Evolutionary conservation across 2,888 invertebrate species (phyloP), one percentile per base, ranked within the genome.

Genomic region (Caenorhabditis sp.): DNA sequence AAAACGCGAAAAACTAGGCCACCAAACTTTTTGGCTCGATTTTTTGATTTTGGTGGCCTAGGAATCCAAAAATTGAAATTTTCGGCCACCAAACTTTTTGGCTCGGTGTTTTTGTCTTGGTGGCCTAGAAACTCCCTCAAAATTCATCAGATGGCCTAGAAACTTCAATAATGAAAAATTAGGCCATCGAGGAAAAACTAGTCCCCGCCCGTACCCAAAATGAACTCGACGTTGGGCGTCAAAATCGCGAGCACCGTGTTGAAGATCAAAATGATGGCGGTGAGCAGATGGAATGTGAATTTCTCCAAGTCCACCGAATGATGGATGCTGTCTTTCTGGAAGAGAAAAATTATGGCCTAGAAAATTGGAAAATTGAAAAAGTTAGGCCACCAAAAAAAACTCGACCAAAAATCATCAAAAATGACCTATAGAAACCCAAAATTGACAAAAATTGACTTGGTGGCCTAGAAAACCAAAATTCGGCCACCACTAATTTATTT

Each of bases 171-270:
- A 35, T 35, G 31, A 35, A 35, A 35, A 8, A 35, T 8, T 35
- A 35, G 31, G 4, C 31, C 31, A 4, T 35, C 31, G 8, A 35
- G 4, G 8, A 35, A 38, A 38, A 38, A 38, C 47, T 7, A 47
- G 47, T 19, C 19, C 47, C 19, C 16, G n/a, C n/a, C n/a, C n/a
- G n/a, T 10, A 47, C 47, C 47, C 47, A 99, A 94, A 73, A 98
- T 96, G 89, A 98, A 94, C 93, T 98, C 94, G 80, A 94, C 94
- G 92, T 96, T 97, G 19, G 98, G 98, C 88, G 98, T 95, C 85
- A 96, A 93, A 68, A 98, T 94, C 16, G 96, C 97, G 76, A 95
- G 94, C 77, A 95, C 93, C 66, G 98, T 94, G 0, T 97, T 95
- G 24, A 94, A 94, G 0, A 94, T 93, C 0, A 98, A 95, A 26